phyloP scores from a whole-genome alignment of 2,888 invertebrate species.

The Encarsia formosa region DNA sequence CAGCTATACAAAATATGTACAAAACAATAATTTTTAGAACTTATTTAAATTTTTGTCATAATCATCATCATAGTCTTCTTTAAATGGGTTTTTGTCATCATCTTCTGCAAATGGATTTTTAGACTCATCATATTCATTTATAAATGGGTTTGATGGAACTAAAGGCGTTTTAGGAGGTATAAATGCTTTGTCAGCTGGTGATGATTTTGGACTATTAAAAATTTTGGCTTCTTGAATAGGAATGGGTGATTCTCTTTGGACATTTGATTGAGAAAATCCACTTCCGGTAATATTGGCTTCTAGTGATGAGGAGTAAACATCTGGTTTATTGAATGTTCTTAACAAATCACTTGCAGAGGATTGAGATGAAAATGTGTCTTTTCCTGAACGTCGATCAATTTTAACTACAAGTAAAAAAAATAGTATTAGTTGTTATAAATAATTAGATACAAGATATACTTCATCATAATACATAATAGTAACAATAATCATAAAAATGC shows the following conservation, averaged over 20 bases:
- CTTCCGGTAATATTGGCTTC: constrained; percentile 57
- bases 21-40: constrained; percentile 13
- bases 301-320: constrained; percentile 58
- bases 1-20: too few relatives aligned
- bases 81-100: constrained; percentile 56
- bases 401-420: constrained; percentile 33
- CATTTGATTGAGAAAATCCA: constrained; percentile 32
- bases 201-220: constrained; percentile 42
- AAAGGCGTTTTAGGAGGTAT: constrained; percentile 43
- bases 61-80: constrained; percentile 61
- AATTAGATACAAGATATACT: too few relatives aligned
- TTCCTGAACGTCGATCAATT: constrained; percentile 29
- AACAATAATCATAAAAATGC: too few relatives aligned
- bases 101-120: constrained; percentile 64
- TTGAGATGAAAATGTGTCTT: constrained; percentile 31
- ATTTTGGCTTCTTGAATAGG: constrained; percentile 43
- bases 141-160: constrained; percentile 50
- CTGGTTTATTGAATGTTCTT: constrained; percentile 35
- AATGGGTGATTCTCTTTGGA: constrained; percentile 42
- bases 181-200: constrained; percentile 42
- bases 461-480: too few relatives aligned
- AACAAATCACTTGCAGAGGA: constrained; percentile 31
- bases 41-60: constrained; percentile 57
- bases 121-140: constrained; percentile 56
- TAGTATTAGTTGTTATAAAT: too few relatives aligned